Conservation (phyloP, 1,140 invertebrate species). For the Halesus radiatus region DNA sequence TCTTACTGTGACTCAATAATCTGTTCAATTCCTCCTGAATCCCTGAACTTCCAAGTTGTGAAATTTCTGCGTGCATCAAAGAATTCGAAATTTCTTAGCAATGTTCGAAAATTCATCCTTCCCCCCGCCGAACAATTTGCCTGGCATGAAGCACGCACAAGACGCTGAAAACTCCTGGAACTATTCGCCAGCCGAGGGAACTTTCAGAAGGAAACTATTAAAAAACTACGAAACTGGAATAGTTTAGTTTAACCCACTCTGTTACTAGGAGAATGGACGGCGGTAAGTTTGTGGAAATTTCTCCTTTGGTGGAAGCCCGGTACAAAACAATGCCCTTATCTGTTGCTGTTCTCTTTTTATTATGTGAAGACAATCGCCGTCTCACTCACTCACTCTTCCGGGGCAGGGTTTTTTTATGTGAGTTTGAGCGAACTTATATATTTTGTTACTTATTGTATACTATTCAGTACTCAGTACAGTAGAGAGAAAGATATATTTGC, state of each 20-base stretch:
- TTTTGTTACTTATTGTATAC: too few species aligned
- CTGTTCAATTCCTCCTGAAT: too few species aligned
- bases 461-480: too few species aligned
- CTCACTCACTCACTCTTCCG: background rate
- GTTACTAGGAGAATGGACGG: slow-evolving; percentile 25
- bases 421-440: background rate
- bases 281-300: slow-evolving; percentile 27
- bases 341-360: slow-evolving; percentile 24
- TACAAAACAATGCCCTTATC: slow-evolving; percentile 24
- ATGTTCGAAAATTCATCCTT: too few species aligned
- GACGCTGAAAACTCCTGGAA: background rate
- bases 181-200: slow-evolving; percentile 19
- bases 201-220: slow-evolving; percentile 11
- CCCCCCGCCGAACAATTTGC: background rate
- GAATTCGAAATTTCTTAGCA: too few species aligned
- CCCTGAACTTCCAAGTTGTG: too few species aligned
- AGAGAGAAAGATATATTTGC: too few species aligned
- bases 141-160: background rate
- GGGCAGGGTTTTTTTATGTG: background rate
- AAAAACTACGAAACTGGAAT: slow-evolving; percentile 16
- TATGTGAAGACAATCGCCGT: slow-evolving; percentile 17
- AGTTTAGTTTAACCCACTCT: slow-evolving; percentile 26
- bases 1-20: too few species aligned
- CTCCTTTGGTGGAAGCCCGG: slow-evolving; percentile 3
- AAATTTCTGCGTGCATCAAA: too few species aligned